phyloP scores from a whole-genome alignment of 2,888 invertebrate species.

The Cerastis leucographa region DNA sequence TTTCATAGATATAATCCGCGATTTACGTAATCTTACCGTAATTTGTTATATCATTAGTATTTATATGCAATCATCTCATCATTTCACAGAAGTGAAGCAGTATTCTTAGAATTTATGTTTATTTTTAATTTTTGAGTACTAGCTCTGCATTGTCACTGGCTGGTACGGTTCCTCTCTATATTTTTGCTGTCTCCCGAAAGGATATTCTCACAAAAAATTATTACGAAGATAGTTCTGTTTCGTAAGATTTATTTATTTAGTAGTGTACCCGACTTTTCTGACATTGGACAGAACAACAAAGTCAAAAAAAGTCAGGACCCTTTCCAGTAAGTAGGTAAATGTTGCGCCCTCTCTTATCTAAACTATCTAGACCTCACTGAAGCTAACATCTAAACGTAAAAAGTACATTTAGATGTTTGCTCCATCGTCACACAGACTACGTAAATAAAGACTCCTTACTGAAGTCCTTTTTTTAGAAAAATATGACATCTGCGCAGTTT shows the following conservation, averaged over 20 bases:
- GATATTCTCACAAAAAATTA: background rate
- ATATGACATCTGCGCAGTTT: conserved; percentile 44
- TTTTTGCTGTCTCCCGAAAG: background rate
- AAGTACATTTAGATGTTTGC: conserved; percentile 53
- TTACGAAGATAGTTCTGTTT: background rate
- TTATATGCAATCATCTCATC: background rate
- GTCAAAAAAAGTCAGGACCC: conserved; percentile 4
- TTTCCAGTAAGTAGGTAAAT: conserved; percentile 48
- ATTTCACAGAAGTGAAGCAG: background rate
- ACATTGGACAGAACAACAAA: background rate
- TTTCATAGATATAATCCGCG: background rate
- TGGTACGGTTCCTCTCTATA: background rate
- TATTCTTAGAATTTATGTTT: background rate
- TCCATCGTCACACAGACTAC: conserved; percentile 40
- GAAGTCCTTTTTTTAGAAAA: conserved; percentile 38
- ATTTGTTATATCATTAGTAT: background rate
- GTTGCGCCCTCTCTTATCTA: conserved; percentile 50
- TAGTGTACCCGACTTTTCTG: background rate
- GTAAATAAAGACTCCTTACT: conserved; percentile 39
- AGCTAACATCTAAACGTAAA: conserved; percentile 44
- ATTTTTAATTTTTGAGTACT: background rate
- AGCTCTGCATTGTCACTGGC: background rate
- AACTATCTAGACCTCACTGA: conserved; percentile 50
- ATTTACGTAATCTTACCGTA: conserved; percentile 2
- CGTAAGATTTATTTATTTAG: background rate